phyloP scores from a whole-genome alignment of 64 coral and sea anemone species.

The Actinia tenebrosa region DNA sequence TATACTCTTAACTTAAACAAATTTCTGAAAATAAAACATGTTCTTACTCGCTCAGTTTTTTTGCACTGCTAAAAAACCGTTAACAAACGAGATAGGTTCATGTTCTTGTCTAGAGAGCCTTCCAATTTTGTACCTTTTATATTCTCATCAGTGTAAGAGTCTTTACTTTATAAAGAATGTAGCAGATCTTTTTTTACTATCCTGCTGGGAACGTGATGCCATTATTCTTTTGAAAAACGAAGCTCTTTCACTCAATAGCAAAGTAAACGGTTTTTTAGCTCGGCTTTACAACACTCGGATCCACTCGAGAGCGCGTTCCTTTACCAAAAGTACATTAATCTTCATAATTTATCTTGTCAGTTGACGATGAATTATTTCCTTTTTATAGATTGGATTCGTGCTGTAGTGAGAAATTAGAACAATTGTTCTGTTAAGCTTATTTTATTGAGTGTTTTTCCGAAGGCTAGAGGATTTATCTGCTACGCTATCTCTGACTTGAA shows the following conservation, averaged over 20 bases:
- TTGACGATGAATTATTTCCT: conserved; percentile 22
- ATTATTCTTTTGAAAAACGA: conserved; percentile 4
- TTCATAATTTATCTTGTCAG: conserved; percentile 15
- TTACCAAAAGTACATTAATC: conserved; percentile 18
- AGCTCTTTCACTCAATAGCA: not conserved
- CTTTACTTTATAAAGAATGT: not conserved
- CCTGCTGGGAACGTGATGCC: not conserved
- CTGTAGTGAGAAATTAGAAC: not conserved
- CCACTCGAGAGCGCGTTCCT: conserved; percentile 7
- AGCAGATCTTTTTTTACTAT: not conserved
- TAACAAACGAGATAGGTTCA: not conserved
- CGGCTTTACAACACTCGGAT: not conserved
- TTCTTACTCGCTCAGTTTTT: not conserved
- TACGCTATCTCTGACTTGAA: not conserved
- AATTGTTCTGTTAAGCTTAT: not conserved
- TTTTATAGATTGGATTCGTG: not conserved
- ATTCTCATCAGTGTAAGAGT: not conserved
- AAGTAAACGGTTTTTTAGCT: not conserved
- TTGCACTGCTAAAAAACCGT: no score
- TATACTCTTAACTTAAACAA: not conserved
- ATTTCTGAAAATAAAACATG: not conserved
- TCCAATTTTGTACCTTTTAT: not conserved
- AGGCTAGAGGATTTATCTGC: not conserved
- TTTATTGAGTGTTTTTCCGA: not conserved
- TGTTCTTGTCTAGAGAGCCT: not conserved